Percentiles rank a stretch among this genome's conserved stretches.
Evolutionary conservation across 2,113 vertebrate genomes (phyloP).

Genomic region (Siphamia tubifer): DNA sequence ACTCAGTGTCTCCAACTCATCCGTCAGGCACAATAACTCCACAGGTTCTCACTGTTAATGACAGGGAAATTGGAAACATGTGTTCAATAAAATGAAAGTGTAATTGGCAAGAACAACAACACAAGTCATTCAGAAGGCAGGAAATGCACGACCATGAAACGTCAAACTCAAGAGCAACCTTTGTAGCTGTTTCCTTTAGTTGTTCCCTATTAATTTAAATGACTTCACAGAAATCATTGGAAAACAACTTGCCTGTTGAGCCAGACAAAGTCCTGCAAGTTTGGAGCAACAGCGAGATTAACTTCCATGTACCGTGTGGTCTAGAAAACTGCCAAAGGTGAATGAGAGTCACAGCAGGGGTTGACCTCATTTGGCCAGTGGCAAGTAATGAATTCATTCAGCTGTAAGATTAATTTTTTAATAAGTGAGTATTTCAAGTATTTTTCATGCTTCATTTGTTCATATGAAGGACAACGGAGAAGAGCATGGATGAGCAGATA

Average conservation of each 20-base stretch:
- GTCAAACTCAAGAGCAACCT: conserved; percentile 13
- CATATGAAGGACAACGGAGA: background rate
- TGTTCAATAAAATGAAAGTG: conserved; percentile 65
- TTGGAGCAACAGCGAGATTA: conserved; percentile 38
- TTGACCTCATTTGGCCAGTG: conserved; percentile 34
- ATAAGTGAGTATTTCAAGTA: conserved; percentile 35
- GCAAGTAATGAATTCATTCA: conserved; percentile 59
- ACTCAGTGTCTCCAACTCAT: conserved; percentile 28
- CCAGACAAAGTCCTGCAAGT: conserved; percentile 10
- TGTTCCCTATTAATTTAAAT: conserved; percentile 52
- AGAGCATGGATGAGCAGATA: background rate
- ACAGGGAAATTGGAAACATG: conserved; percentile 58
- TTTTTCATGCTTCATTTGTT: conserved; percentile 42
- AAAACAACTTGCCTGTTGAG: conserved; percentile 23
- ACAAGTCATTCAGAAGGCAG: conserved; percentile 54
- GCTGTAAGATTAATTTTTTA: conserved; percentile 61
- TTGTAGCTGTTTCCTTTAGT: conserved; percentile 3
- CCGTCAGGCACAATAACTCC: conserved; percentile 46
- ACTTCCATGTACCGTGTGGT: conserved; percentile 28
- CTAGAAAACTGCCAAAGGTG: conserved; percentile 48
- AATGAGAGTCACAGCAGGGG: conserved; percentile 47
- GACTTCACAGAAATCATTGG: conserved; percentile 38
- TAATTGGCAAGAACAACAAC: conserved; percentile 69
- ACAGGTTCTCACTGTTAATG: conserved; percentile 45
- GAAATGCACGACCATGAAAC: conserved; percentile 43